phyloP scores from a whole-genome alignment of 1,140 invertebrate species.

The Coboldia fuscipes region DNA sequence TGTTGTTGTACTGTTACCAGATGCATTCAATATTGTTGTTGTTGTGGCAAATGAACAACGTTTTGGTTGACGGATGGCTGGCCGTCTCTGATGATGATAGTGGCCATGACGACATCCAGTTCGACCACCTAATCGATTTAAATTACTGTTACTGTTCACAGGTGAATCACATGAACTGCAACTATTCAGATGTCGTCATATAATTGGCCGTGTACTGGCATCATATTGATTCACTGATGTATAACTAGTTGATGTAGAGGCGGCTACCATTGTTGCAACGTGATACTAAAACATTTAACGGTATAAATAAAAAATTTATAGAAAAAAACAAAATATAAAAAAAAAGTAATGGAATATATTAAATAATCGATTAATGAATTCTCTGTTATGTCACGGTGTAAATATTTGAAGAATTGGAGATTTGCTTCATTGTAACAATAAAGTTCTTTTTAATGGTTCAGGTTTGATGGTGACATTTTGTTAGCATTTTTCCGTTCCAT shows the following conservation, averaged over 20 bases:
- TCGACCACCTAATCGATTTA: not conserved
- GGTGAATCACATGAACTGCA: constrained; percentile 15
- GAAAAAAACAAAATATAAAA: too few species aligned
- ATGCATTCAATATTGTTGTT: not conserved
- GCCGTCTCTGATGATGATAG: not conserved
- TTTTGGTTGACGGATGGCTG: not conserved
- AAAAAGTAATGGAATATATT: too few species aligned
- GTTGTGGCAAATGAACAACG: constrained; percentile 1
- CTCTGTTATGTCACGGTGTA: too few species aligned
- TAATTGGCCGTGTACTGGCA: constrained; percentile 12
- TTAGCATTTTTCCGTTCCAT: too few species aligned
- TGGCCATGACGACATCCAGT: not conserved
- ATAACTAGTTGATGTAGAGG: constrained; percentile 20
- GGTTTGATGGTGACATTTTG: too few species aligned
- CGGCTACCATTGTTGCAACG: constrained; percentile 19
- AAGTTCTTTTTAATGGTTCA: too few species aligned
- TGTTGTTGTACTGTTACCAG: not conserved
- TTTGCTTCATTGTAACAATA: too few species aligned
- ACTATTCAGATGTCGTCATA: constrained; percentile 21
- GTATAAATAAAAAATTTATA: not conserved
- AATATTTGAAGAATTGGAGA: too few species aligned
- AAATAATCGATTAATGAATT: too few species aligned
- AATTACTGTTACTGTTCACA: not conserved
- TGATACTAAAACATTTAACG: constrained; percentile 11
- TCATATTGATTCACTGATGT: constrained; percentile 18